phyloP scores from a whole-genome alignment of 2,113 vertebrate genomes.

The Nycticorax nycticorax region DNA sequence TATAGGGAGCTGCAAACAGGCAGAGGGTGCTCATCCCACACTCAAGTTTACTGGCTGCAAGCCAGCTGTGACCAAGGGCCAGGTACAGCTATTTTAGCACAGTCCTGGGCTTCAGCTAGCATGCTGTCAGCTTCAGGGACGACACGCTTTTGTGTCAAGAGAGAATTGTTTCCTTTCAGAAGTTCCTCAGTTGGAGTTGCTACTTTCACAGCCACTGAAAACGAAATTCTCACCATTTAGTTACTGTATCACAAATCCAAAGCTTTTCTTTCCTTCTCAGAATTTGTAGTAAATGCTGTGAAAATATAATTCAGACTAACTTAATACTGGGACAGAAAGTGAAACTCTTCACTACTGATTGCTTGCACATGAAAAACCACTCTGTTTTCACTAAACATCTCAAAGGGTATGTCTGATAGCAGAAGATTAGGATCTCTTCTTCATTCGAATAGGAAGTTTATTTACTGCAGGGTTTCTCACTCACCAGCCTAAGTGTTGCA shows the following conservation, averaged over 20 bases:
- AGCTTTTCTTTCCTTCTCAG: background rate
- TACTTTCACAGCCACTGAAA: conserved; percentile 24
- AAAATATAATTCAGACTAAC: background rate
- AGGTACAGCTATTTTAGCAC: background rate
- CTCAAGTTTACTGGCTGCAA: background rate
- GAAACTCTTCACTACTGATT: background rate
- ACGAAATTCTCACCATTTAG: background rate
- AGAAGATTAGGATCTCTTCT: background rate
- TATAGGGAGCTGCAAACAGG: background rate
- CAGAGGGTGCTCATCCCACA: background rate
- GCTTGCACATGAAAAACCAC: background rate
- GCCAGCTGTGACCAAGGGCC: background rate
- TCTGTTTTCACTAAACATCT: background rate
- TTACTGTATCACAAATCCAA: background rate
- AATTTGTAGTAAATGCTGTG: conserved; percentile 16
- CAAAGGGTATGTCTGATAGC: background rate
- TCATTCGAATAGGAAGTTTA: background rate
- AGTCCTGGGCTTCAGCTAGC: background rate
- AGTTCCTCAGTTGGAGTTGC: background rate
- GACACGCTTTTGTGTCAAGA: background rate
- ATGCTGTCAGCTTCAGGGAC: background rate
- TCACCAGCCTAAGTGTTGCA: background rate
- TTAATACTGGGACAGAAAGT: background rate
- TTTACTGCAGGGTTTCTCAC: background rate
- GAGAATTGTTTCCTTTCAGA: background rate